Conservation (phyloP, 2,797 vertebrate genomes). For the Arrhamphus sclerolepis region DNA sequence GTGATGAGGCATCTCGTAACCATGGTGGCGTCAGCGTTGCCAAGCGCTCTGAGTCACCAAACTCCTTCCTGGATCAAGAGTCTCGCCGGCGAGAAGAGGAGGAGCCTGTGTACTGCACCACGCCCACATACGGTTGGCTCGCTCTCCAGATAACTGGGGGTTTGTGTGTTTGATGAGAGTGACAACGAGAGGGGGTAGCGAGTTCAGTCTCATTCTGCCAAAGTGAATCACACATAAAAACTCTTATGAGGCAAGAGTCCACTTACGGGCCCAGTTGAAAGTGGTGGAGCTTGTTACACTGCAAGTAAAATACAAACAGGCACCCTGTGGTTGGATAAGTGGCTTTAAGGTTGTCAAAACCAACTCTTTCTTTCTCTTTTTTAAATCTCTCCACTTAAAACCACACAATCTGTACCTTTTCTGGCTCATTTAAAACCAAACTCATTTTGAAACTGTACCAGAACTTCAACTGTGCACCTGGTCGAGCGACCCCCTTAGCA, state of each 20-base stretch:
- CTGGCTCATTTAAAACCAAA: too few relatives aligned
- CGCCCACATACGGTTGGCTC: constrained; percentile 95
- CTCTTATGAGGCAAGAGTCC: background rate
- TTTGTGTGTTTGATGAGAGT: constrained; percentile 18
- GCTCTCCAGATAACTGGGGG: background rate
- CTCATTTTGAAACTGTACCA: too few relatives aligned
- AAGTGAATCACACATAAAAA: constrained; percentile 18
- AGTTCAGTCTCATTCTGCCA: constrained; percentile 24
- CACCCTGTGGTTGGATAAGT: background rate
- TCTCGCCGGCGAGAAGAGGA: constrained; percentile 91
- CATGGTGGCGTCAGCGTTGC: constrained; percentile 85
- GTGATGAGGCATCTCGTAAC: constrained; percentile 88
- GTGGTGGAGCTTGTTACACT: background rate
- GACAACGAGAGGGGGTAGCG: background rate
- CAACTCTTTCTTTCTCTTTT: background rate
- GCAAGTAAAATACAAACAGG: background rate
- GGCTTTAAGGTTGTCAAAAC: background rate
- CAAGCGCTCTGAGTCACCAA: constrained; percentile 96
- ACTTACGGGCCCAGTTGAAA: constrained; percentile 6
- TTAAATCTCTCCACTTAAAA: too few relatives aligned
- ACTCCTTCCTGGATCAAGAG: constrained; percentile 98
- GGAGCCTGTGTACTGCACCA: constrained; percentile 95
- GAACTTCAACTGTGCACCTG: background rate
- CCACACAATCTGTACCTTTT: too few relatives aligned
- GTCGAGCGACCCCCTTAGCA: background rate